A percentile compares a stretch with the other conserved stretches of the same genome.
Conservation (phyloP, 1,140 invertebrate species). For the Drosophila miranda region DNA sequence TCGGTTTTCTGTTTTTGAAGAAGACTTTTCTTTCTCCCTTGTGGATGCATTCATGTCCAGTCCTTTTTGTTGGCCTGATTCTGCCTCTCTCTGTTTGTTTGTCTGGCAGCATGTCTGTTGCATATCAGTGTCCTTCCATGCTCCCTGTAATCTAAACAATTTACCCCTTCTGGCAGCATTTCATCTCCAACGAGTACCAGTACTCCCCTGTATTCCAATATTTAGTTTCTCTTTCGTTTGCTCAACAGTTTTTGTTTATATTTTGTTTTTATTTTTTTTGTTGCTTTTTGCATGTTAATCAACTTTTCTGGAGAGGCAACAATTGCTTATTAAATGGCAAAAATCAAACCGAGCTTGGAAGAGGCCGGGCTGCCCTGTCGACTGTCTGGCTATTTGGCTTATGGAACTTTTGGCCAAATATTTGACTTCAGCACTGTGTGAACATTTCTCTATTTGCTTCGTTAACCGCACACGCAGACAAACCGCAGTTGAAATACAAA, state of each 20-base stretch:
- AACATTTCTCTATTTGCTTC: constrained; percentile 71
- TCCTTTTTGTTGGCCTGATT: constrained; percentile 28
- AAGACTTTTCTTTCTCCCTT: constrained; percentile 21
- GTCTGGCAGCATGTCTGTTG: constrained; percentile 47
- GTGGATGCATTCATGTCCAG: constrained; percentile 30
- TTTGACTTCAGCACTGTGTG: constrained; percentile 38
- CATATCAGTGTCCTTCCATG: constrained; percentile 66
- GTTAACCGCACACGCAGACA: constrained; percentile 63
- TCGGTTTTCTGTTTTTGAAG: constrained; percentile 18
- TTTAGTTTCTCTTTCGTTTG: constrained; percentile 33
- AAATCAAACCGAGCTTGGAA: constrained; percentile 28
- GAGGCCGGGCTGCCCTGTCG: constrained; percentile 4
- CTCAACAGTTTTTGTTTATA: background rate
- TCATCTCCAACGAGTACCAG: background rate
- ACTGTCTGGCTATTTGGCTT: constrained; percentile 40
- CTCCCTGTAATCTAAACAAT: constrained; percentile 54
- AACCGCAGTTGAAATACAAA: background rate
- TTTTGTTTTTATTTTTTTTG: too few species aligned
- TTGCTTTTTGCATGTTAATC: constrained; percentile 58
- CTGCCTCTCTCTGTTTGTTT: constrained; percentile 37
- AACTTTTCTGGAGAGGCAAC: constrained; percentile 37
- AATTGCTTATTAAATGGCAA: constrained; percentile 48
- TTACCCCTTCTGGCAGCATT: background rate
- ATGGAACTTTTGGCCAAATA: constrained; percentile 69
- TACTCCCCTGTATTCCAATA: constrained; percentile 46